Conservation (phyloP, 2,113 vertebrate genomes). For the Xiphorhynchus elegans region DNA sequence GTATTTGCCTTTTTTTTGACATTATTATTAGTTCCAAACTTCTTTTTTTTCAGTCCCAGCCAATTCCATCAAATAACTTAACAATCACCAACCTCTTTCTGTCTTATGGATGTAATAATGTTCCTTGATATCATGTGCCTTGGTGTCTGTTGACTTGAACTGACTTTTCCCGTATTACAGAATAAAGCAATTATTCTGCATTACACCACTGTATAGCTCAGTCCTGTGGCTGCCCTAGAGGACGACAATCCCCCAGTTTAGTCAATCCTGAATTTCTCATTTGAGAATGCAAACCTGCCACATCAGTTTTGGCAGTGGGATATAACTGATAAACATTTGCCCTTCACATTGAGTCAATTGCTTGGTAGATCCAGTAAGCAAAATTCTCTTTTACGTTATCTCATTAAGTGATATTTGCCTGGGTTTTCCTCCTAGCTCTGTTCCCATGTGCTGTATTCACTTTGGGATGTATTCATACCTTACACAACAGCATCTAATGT, state of each 20-base stretch:
- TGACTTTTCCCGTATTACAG: not conserved
- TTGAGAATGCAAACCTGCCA: not conserved
- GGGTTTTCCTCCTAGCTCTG: not conserved
- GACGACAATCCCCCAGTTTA: not conserved
- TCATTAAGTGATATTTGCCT: not conserved
- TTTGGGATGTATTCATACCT: slow-evolving; percentile 18
- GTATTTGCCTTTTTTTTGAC: not conserved
- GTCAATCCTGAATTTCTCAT: not conserved
- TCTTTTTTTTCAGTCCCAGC: not conserved
- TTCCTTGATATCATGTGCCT: not conserved
- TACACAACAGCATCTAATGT: slow-evolving; percentile 18
- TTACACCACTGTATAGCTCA: not conserved
- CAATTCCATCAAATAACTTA: not conserved
- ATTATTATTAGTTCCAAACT: not conserved
- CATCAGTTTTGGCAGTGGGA: not conserved
- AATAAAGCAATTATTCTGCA: not conserved
- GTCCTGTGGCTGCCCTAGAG: not conserved
- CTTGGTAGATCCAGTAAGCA: not conserved
- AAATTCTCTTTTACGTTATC: not conserved
- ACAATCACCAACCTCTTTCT: not conserved
- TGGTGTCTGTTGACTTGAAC: not conserved
- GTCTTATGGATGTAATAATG: not conserved
- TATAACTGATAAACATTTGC: not conserved
- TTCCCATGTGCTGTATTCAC: not conserved
- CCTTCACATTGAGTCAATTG: not conserved